Evolutionary conservation across 1,140 invertebrate genomes (phyloP).

Genomic region (Aethina tumida): DNA sequence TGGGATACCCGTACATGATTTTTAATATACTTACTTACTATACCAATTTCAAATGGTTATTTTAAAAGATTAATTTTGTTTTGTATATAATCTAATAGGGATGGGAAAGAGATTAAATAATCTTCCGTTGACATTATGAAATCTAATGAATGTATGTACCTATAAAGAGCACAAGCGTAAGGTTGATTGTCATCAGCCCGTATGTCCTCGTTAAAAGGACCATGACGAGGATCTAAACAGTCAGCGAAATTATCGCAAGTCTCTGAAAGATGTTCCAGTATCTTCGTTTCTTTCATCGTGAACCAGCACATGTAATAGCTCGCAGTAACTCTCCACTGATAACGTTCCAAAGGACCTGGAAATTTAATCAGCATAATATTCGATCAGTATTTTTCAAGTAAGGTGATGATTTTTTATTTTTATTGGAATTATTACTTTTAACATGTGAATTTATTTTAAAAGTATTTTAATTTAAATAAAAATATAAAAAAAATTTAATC

Average conservation of each 20-base stretch:
- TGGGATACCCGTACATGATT: too few relatives aligned
- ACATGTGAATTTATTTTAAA: too few relatives aligned
- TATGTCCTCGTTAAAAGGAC: constrained; percentile 39
- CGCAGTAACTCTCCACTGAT: constrained; percentile 49
- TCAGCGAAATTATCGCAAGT: constrained; percentile 50
- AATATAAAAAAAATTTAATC: too few relatives aligned
- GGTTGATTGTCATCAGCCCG: constrained; percentile 43
- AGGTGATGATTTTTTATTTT: too few relatives aligned
- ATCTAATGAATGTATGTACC: constrained; percentile 4
- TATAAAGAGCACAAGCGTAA: constrained; percentile 50
- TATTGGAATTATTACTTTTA: too few relatives aligned
- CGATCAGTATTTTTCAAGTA: constrained; percentile 15
- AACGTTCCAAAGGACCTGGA: constrained; percentile 35
- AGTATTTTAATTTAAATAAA: too few relatives aligned
- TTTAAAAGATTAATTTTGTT: neutral
- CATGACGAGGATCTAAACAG: constrained; percentile 39
- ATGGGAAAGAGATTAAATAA: neutral
- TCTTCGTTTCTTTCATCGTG: constrained; percentile 44
- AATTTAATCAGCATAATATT: too few relatives aligned
- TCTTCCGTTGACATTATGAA: neutral
- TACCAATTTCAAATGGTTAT: neutral
- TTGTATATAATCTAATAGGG: neutral
- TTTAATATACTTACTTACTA: too few relatives aligned
- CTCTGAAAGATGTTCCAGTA: constrained; percentile 42
- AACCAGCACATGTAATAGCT: constrained; percentile 59